Base-by-base conservation (phyloP, 2,797 vertebrate genomes). In the Poeciliopsis presidionis region DNA sequence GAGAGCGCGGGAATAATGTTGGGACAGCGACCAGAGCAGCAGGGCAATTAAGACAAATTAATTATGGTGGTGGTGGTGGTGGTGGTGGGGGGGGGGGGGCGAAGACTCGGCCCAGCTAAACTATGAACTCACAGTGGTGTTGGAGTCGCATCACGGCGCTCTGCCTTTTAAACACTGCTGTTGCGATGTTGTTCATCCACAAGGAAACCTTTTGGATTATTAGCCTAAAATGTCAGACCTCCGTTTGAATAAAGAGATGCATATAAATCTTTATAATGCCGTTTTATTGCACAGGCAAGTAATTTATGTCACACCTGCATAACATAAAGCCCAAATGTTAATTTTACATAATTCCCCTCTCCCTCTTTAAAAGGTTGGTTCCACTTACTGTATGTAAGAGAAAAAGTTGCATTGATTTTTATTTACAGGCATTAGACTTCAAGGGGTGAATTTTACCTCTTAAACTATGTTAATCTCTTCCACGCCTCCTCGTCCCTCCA, bases 1-100 rank as follows among this genome's bases (percentile, higher is more conserved):
- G 91, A 95, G 94, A 92, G 89, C 7, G 71, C 39, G 73, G 86
- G 88, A 93, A 92, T 90, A 91, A 93, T 89, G 90, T 93, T 77
- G 85, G 88, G 89, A 91, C 92, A 90, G 91, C 84, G 65, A 92
- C 80, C 81, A 91, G 90, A 90, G 91, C 89, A 90, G 86, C 91
- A 92, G 90, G 90, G 93, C 92, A 95, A 95, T 95, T 95, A 95
- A 93, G 91, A 92, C 88, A 91, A 92, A 94, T 93, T 94, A 95
- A 95, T 94, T 94, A 93, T 88, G 85, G 86, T 63, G 69, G 85
- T 67, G 85, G 86, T 88, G 85, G 86, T 63, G 69, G 85, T 67
- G 85, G 86, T 63, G 69, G 85, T 63, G 84, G 84, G 86, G 86
- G 4, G 22, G 57, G 5, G 59, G 73, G 84, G 36, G 63, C 0